A percentile compares a stretch with the other conserved stretches of the same genome.
Conservation (phyloP, 1,140 invertebrate genomes). For the Sipha flava region DNA sequence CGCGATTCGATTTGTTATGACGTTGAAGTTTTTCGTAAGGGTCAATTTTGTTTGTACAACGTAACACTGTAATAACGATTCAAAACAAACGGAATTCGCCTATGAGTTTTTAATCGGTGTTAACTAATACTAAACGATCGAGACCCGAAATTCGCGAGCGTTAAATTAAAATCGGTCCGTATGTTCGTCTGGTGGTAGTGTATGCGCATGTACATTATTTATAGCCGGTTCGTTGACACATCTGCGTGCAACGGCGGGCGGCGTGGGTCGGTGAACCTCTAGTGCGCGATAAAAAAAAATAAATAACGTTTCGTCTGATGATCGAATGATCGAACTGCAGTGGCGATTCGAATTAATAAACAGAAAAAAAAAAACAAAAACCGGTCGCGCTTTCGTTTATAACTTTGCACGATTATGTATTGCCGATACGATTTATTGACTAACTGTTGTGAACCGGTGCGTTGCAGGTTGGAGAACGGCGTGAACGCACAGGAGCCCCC, state of each 20-base stretch:
- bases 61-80: neutral
- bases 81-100: neutral
- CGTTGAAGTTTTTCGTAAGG: too few species aligned
- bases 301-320: neutral
- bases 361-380: too few species aligned
- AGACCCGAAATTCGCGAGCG: slow-evolving; percentile 20
- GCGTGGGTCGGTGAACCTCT: slow-evolving; percentile 9
- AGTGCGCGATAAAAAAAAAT: too few species aligned
- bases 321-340: neutral
- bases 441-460: too few species aligned
- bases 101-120: slow-evolving; percentile 17
- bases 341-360: too few species aligned
- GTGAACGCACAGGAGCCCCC: slow-evolving; percentile 2
- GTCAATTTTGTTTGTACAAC: too few species aligned
- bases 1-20: too few species aligned
- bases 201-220: neutral
- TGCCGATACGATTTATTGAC: too few species aligned
- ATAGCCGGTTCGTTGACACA: slow-evolving; percentile 16
- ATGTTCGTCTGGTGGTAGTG: neutral
- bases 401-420: too few species aligned
- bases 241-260: too few species aligned
- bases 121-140: slow-evolving; percentile 21
- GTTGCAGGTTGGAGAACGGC: slow-evolving; percentile 13
- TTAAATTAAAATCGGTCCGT: neutral
- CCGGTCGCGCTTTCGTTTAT: too few species aligned